A percentile compares a stretch with the other conserved stretches of the same genome.
These are phyloP conservation scores for Tanytarsus gracilentus DNA, from an alignment of 2,888 invertebrate species.

Conservation along the genomic window DNA sequence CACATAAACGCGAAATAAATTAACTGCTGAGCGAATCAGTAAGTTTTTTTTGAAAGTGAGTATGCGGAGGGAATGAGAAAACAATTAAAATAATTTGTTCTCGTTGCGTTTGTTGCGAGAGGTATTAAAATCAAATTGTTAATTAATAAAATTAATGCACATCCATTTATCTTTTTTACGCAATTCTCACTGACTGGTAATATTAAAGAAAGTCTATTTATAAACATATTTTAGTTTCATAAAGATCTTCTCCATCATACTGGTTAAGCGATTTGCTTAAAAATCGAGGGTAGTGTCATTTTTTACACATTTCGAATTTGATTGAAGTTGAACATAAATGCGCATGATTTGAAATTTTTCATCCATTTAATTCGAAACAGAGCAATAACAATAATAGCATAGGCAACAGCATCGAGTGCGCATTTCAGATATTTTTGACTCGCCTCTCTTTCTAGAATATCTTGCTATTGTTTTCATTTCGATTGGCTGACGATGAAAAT, in stretches of 20 bases:
- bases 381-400: too few species aligned
- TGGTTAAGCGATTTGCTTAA: too few species aligned
- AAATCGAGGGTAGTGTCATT: too few species aligned
- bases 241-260: too few species aligned
- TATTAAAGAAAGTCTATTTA: too few species aligned
- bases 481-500: conserved; percentile 14
- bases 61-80: background rate
- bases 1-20: background rate
- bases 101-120: background rate
- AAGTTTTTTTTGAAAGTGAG: too few species aligned
- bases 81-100: conserved; percentile 17
- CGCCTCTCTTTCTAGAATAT: conserved; percentile 4
- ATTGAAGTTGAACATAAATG: background rate
- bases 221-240: too few species aligned
- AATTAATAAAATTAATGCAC: background rate
- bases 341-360: conserved; percentile 3
- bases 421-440: too few species aligned
- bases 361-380: too few species aligned
- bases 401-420: too few species aligned
- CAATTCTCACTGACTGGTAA: too few species aligned
- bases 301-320: too few species aligned
- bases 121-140: background rate
- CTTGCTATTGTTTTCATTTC: conserved; percentile 11
- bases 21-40: background rate
- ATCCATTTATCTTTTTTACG: background rate